Evolutionary conservation across 2,888 invertebrate species (phyloP).

Genomic region (Lasioglossum malachurum): DNA sequence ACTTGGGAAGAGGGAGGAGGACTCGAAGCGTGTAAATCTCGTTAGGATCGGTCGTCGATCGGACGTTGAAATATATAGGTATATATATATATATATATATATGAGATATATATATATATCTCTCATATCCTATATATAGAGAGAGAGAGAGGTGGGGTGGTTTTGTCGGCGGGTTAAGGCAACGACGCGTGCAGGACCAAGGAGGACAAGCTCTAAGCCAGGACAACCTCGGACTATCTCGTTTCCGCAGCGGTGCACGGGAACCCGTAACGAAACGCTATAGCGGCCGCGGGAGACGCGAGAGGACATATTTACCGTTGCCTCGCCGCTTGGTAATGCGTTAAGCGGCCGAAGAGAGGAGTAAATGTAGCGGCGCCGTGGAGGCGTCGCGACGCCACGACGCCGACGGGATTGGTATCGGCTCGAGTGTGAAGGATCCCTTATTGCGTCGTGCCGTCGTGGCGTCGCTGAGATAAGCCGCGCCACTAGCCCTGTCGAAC

Average conservation of each 20-base stretch:
- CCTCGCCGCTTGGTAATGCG: constrained; percentile 53
- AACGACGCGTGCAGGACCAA: constrained; percentile 31
- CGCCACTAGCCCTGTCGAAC: not conserved
- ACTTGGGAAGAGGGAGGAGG: not conserved
- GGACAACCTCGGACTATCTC: constrained; percentile 74
- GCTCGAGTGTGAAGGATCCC: constrained; percentile 74
- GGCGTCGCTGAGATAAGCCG: constrained; percentile 28
- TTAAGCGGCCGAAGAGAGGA: constrained; percentile 61
- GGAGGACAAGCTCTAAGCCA: constrained; percentile 5
- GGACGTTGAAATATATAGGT: not conserved
- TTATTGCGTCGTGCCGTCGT: constrained; percentile 65
- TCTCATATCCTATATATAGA: not conserved
- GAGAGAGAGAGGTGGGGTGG: not conserved
- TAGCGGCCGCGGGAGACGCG: not conserved
- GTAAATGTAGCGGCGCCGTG: constrained; percentile 70
- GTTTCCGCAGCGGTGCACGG: constrained; percentile 82
- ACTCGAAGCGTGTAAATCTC: constrained; percentile 10
- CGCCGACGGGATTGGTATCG: constrained; percentile 56
- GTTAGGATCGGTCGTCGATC: constrained; percentile 13
- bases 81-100: not conserved
- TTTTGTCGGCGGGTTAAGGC: not conserved
- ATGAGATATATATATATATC: not conserved
- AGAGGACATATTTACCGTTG: constrained; percentile 27
- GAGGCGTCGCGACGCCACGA: constrained; percentile 32
- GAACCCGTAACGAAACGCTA: constrained; percentile 70